A percentile compares a stretch with the other conserved stretches of the same genome.
Conservation (phyloP, 2,888 invertebrate species). For the Oscheius sp. region DNA sequence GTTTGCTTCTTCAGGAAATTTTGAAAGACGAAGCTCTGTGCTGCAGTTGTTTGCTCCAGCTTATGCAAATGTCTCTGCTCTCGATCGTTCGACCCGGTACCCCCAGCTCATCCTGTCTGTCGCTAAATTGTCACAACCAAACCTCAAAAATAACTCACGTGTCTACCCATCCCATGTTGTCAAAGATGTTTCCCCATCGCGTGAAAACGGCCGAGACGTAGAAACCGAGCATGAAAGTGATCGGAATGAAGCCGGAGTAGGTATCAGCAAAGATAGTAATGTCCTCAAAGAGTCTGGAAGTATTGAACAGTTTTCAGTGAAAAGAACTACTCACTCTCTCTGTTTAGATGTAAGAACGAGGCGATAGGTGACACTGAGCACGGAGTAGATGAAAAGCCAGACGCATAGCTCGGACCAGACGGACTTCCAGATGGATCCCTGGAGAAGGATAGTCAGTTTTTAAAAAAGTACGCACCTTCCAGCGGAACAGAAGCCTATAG, state of each 20-base stretch:
- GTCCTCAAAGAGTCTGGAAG: conserved; percentile 62
- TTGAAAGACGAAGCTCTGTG: not conserved
- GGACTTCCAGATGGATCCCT: conserved; percentile 63
- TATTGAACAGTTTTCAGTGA: not conserved
- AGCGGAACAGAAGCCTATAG: conserved; percentile 64
- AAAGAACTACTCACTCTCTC: conserved; percentile 51
- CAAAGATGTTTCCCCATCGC: conserved; percentile 65
- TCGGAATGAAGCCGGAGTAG: conserved; percentile 68
- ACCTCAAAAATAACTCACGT: conserved; percentile 48
- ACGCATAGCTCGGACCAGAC: conserved; percentile 62
- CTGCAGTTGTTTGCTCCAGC: not conserved
- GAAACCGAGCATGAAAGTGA: conserved; percentile 71
- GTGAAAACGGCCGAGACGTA: conserved; percentile 70
- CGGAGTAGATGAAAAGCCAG: conserved; percentile 60
- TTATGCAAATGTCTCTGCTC: not conserved
- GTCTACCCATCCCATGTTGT: conserved; percentile 72
- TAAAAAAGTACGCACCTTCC: conserved; percentile 55
- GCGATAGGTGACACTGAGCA: conserved; percentile 58
- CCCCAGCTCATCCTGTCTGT: too few species aligned
- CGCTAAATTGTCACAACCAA: not conserved
- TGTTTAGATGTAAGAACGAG: conserved; percentile 51
- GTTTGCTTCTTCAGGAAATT: not conserved
- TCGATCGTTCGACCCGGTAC: too few species aligned
- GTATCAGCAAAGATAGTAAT: conserved; percentile 67
- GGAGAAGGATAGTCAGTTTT: not conserved